These are phyloP conservation scores for Sebastes elongatus DNA, from an alignment of 2,797 vertebrate species.

Conservation along the genomic window DNA sequence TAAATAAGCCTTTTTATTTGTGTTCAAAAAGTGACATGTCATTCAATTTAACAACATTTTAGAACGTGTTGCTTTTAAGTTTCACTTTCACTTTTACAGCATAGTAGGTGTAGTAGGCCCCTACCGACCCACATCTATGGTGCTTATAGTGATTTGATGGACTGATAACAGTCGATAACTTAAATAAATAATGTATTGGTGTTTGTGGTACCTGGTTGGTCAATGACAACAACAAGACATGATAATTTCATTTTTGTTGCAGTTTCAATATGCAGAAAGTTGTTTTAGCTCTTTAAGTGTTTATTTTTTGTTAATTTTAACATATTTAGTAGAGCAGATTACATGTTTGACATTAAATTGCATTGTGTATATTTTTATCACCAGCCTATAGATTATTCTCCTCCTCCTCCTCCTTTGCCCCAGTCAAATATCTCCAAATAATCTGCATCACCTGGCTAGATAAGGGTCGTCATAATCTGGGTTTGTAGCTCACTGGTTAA, in stretches of 20 bases:
- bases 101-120: too few species aligned
- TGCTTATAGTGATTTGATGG: too few species aligned
- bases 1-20: too few species aligned
- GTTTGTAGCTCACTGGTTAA: neutral
- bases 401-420: neutral
- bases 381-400: neutral
- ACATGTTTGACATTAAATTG: neutral
- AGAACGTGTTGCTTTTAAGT: too few species aligned
- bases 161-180: too few species aligned
- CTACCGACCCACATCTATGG: too few species aligned
- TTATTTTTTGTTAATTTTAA: neutral
- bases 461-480: neutral
- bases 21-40: too few species aligned
- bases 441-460: neutral
- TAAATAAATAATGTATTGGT: neutral
- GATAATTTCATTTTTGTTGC: neutral
- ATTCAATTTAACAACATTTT: too few species aligned
- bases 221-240: neutral
- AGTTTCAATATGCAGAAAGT: neutral
- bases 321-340: neutral
- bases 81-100: too few species aligned
- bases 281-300: neutral
- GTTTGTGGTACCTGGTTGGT: neutral
- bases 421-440: neutral
- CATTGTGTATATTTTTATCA: neutral